Conservation (phyloP, 2,797 vertebrate species). For the Clarias pachynema region DNA sequence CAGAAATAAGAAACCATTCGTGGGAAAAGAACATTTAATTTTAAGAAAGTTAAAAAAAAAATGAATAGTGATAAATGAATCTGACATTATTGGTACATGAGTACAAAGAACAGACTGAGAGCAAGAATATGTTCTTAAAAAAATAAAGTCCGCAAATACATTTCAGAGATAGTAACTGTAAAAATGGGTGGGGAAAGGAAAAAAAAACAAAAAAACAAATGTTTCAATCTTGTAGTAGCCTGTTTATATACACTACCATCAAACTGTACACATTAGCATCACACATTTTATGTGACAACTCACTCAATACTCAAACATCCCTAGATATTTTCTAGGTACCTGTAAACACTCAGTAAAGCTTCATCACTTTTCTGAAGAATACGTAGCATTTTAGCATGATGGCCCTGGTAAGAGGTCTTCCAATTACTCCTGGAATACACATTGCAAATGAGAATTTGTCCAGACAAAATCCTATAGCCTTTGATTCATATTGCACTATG, state of each 20-base stretch:
- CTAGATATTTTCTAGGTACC: constrained; percentile 37
- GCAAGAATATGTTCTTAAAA: not conserved
- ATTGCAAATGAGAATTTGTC: not conserved
- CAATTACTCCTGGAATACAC: constrained; percentile 3
- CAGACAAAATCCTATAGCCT: not conserved
- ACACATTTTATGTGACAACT: constrained; percentile 16
- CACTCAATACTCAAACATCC: not conserved
- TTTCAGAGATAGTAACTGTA: not conserved
- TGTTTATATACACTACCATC: constrained; percentile 20
- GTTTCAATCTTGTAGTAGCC: constrained; percentile 3
- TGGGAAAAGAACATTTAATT: constrained; percentile 37
- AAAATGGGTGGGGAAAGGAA: not conserved
- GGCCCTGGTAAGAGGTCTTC: not conserved
- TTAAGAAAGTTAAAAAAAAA: constrained; percentile 24
- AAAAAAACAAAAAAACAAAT: not conserved
- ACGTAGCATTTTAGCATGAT: not conserved
- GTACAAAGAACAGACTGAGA: constrained; percentile 4
- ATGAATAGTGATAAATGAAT: constrained; percentile 18
- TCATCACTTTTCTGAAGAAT: constrained; percentile 30
- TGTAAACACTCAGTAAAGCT: constrained; percentile 56
- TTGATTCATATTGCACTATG: not conserved
- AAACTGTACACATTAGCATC: constrained; percentile 13
- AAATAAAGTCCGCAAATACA: not conserved
- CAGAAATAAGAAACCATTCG: not conserved
- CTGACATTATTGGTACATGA: constrained; percentile 17